Evolutionary conservation across 2,113 vertebrate species (phyloP), one percentile per base, ranked within the genome.

Genomic region (Sitta europaea): DNA sequence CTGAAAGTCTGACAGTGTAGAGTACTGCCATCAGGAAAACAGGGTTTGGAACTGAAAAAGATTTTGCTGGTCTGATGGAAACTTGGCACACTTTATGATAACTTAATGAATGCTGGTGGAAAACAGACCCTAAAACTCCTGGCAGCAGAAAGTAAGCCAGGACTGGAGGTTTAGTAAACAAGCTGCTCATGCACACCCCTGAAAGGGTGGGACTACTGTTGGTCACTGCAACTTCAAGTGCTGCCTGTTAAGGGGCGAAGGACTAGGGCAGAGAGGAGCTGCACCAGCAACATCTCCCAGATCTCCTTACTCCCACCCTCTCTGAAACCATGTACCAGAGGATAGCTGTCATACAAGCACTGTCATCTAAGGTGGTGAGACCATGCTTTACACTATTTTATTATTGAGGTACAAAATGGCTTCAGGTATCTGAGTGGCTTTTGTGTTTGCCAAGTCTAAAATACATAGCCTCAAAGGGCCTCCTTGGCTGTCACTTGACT

Each of bases 51-150:
- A 93, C 40, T 59, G 75, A 86, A 62, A 93, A 90, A 71, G 71
- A 67, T 96, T 96, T 92, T 93, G 36, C 93, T 88, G 71, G 47
- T 43, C 75, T 88, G 77, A 92, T 94, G 96, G 85, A 97, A 97
- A 95, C 78, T 95, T 96, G 94, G 96, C 93, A 80, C 4, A 2
- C 38, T 74, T 20, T 36, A 43, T 66, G 67, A 94, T 88, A 97
- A 82, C 73, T 92, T 96, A 95, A 93, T 86, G 81, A 96, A 88
- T 59, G 47, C 78, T 92, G 74, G 90, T 94, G 90, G 95, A 95
- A 97, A 97, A 91, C 76, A 96, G 80, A 53, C 80, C 66, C 77
- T 81, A 51, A 66, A 92, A 87, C 35, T 92, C 48, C 87, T 95
- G 89, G 93, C 90, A 88, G 78, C 19, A 90, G 78, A 90, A 91